Base-by-base conservation (phyloP, 2,888 invertebrate species). In the Drosophila eohydei region DNA sequence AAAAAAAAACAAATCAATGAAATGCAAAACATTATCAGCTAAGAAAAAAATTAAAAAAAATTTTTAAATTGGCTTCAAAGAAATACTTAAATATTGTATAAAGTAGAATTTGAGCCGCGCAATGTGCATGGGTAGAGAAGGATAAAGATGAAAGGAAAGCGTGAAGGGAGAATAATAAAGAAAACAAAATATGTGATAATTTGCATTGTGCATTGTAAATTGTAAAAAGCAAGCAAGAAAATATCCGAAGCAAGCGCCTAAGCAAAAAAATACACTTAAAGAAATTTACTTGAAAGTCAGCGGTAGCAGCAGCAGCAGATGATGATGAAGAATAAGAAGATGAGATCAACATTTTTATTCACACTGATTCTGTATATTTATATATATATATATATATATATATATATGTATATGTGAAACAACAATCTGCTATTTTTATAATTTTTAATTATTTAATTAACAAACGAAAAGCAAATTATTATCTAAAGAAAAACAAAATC, bases 151-250 rank as follows among this genome's bases (percentile, higher is more conserved):
- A n/a, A 28, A n/a, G n/a, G 11, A 34, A 38, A 9, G 38, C 4
- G 43, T 58, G 67, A 69, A 48, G 14, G 46, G 30, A 48, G 16
- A 46, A 52, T 60, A 44, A 68, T 71, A 52, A 43, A 65, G 60
- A 78, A 83, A 82, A 69, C 48, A 66, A 66, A 81, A 90, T 78
- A 88, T 90, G 90, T 90, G 90, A 90, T 90, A 90, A 90, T 87
- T 91, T 91, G 91, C 91, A 91, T 90, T 90, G 90, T 91, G 91
- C 91, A 91, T 84, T 86, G 86, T 86, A 86, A 86, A 89, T 79
- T 88, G 79, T 88, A 88, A 71, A 76, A 75, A 71, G 52, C 62
- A 78, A 72, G 63, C 57, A 60, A 66, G 50, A 66, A 71, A 75
- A 70, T 66, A 70, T 73, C 66, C 71, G 58, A 81, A 64, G 71